Evolutionary conservation across 2,888 invertebrate species (phyloP).

Genomic region (Phrixothrix hirtus): DNA sequence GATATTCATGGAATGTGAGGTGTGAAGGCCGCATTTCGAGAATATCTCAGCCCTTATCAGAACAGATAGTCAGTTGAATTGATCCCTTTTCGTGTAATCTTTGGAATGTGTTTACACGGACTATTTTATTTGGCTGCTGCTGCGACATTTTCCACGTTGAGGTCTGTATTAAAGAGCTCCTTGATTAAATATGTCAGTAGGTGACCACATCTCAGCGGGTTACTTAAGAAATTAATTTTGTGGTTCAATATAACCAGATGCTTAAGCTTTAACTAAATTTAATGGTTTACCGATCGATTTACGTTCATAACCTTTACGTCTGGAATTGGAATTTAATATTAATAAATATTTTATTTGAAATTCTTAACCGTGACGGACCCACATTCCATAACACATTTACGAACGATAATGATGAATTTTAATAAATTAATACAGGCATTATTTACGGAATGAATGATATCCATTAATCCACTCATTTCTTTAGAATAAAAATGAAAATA

Average conservation of each 20-base stretch:
- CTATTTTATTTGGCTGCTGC: constrained; percentile 18
- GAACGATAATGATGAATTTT: no score
- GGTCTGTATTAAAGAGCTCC: constrained; percentile 27
- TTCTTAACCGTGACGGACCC: no score
- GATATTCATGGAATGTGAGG: constrained; percentile 36
- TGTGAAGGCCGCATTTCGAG: constrained; percentile 34
- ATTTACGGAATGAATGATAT: no score
- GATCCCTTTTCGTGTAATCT: neutral
- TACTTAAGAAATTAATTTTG: constrained; percentile 28
- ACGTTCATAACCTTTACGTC: no score
- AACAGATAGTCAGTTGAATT: constrained; percentile 20
- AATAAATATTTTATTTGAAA: no score
- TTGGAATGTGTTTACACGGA: constrained; percentile 8
- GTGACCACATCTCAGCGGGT: constrained; percentile 27
- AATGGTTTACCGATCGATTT: no score
- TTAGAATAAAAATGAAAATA: no score
- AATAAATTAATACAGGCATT: no score
- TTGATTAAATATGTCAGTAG: constrained; percentile 32
- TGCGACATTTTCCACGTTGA: constrained; percentile 18
- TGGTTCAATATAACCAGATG: constrained; percentile 1
- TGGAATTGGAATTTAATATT: no score
- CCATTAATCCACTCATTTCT: no score
- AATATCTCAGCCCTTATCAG: constrained; percentile 30
- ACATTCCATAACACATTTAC: no score
- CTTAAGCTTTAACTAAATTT: no score